Evolutionary conservation across 2,888 invertebrate species (phyloP).

Genomic region (Apamea epomidion): DNA sequence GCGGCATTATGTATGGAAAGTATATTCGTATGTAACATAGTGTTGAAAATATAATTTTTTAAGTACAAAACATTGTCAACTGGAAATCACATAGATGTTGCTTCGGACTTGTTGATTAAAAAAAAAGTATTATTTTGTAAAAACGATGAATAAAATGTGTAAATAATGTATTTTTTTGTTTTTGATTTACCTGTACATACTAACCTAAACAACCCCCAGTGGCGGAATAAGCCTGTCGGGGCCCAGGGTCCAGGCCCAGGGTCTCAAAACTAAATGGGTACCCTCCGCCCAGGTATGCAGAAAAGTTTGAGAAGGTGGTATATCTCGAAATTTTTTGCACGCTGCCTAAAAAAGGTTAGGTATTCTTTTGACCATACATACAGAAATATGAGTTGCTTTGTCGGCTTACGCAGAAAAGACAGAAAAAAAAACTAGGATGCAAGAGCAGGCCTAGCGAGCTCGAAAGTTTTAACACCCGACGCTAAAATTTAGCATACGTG

Average conservation of each 20-base stretch:
- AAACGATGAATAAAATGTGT: constrained; percentile 78
- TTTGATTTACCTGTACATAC: constrained; percentile 45
- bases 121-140: constrained; percentile 87
- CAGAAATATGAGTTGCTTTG: too few species aligned
- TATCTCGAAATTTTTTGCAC: too few species aligned
- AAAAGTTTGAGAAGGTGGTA: not conserved
- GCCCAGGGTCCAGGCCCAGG: too few species aligned
- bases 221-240: too few species aligned
- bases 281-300: not conserved
- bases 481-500: too few species aligned
- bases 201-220: not conserved
- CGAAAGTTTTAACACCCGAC: too few species aligned
- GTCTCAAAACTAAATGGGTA: not conserved
- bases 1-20: constrained; percentile 25
- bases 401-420: too few species aligned
- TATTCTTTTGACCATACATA: too few species aligned
- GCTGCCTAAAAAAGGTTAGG: too few species aligned
- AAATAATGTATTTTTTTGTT: constrained; percentile 71
- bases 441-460: too few species aligned
- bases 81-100: constrained; percentile 70
- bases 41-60: constrained; percentile 66
- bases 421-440: too few species aligned
- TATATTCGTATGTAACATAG: constrained; percentile 47
- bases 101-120: constrained; percentile 75
- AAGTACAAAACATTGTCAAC: constrained; percentile 78